Conservation (phyloP, 2,113 vertebrate species). For the Mesoclemmys tuberculata region DNA sequence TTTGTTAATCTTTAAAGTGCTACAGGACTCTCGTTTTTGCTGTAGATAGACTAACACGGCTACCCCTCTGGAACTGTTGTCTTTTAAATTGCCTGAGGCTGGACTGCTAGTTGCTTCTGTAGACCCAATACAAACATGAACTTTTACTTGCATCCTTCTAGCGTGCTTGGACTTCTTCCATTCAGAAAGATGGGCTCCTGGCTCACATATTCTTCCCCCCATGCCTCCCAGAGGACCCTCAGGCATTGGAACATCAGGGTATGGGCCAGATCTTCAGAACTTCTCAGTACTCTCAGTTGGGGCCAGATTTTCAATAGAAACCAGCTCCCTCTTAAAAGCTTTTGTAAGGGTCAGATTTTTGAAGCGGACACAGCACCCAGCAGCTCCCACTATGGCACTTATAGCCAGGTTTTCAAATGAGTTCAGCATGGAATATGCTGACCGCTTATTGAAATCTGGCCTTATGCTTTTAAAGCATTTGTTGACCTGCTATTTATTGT, state of each 20-base stretch:
- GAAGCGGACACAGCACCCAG: neutral
- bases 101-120: neutral
- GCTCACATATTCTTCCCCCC: neutral
- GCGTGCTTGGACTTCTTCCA: neutral
- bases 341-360: neutral
- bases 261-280: neutral
- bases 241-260: neutral
- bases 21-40: too few relatives aligned
- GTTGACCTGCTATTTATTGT: neutral
- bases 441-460: neutral
- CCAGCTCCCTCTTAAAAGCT: neutral
- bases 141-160: neutral
- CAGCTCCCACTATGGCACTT: neutral
- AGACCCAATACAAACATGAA: neutral
- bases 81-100: neutral
- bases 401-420: rapidly evolving
- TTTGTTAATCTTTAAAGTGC: too few relatives aligned
- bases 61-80: too few relatives aligned
- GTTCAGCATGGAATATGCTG: neutral
- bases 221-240: neutral
- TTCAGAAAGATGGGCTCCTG: neutral
- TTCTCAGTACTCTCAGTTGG: neutral
- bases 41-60: too few relatives aligned
- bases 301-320: neutral
- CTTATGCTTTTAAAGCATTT: neutral